Base-by-base conservation (phyloP, 1,140 invertebrate genomes). In the Planococcus citri region DNA sequence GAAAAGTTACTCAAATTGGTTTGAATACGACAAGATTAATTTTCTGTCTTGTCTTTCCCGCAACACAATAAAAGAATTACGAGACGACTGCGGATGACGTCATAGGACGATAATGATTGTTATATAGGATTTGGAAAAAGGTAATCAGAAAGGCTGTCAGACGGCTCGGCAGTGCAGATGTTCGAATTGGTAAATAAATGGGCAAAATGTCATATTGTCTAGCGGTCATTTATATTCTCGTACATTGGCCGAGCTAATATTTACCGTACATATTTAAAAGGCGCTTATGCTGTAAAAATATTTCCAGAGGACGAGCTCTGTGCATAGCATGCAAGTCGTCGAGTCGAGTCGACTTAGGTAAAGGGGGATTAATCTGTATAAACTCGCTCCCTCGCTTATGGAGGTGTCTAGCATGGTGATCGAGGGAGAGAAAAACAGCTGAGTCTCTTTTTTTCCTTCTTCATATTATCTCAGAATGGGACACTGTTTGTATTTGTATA, bases 281-380 rank as follows among this genome's bases (percentile, higher is more conserved):
- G 41, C 41, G 41, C 41, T 51, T 51, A 51, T n/a, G 41, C 17
- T 51, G n/a, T 51, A 51, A 51, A 51, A 51, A 51, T 51, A 51
- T 51, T 51, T n/a, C 41, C 12, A 51, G 17, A 51, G 33, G 33
- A 37, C 33, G 33, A 6, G 14, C n/a, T 37, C 33, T 37, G 14
- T 14, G 33, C 14, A 37, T 37, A 37, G 33, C 6, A 17, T 51
- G 17, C 3, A 51, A 4, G 41, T n/a, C 29, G 29, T 3, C 3
- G 29, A 12, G 3, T 6, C 29, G 29, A 33, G 12, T 33, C 29
- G n/a, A n/a, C n/a, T 12, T 3, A 33, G 12, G 29, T 33, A 33
- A 33, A 33, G 29, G 29, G 29, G 29, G 12, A n/a, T n/a, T n/a
- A n/a, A n/a, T n/a, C n/a, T n/a, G n/a, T n/a, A n/a, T n/a, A n/a